A percentile compares a stretch with the other conserved stretches of the same genome.
These are phyloP conservation scores for Hemaris fuciformis DNA, from an alignment of 2,888 invertebrate genomes.

Conservation along the genomic window DNA sequence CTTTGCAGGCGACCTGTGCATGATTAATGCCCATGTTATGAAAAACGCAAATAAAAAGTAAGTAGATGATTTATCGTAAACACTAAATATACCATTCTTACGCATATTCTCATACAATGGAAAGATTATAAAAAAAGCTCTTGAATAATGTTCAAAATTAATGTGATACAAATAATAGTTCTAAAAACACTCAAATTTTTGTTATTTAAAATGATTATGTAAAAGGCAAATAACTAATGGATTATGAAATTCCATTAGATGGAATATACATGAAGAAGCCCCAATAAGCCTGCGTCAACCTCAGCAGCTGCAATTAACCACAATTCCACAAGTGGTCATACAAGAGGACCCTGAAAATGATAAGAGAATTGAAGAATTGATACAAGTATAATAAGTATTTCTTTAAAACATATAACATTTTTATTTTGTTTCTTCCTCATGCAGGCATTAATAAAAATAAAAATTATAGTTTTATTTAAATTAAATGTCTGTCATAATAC, in stretches of 20 bases:
- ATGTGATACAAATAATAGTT: too few relatives aligned
- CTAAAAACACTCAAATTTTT: too few relatives aligned
- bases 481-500: too few relatives aligned
- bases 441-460: too few relatives aligned
- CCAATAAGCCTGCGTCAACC: constrained; percentile 17
- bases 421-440: too few relatives aligned
- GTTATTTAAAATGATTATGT: background rate
- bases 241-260: constrained; percentile 25
- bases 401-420: background rate
- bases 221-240: background rate
- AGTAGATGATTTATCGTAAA: too few relatives aligned
- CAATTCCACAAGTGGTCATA: constrained; percentile 27
- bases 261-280: constrained; percentile 31
- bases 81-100: too few relatives aligned
- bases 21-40: constrained; percentile 63
- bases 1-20: constrained; percentile 58
- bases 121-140: too few relatives aligned
- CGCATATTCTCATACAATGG: background rate
- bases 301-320: constrained; percentile 23
- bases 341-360: constrained; percentile 47
- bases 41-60: constrained; percentile 64
- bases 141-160: too few relatives aligned
- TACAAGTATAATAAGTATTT: constrained; percentile 44
- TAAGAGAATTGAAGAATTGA: constrained; percentile 50
- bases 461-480: too few relatives aligned